Conservation (phyloP, 2,888 invertebrate species). For the Epinotia demarniana region DNA sequence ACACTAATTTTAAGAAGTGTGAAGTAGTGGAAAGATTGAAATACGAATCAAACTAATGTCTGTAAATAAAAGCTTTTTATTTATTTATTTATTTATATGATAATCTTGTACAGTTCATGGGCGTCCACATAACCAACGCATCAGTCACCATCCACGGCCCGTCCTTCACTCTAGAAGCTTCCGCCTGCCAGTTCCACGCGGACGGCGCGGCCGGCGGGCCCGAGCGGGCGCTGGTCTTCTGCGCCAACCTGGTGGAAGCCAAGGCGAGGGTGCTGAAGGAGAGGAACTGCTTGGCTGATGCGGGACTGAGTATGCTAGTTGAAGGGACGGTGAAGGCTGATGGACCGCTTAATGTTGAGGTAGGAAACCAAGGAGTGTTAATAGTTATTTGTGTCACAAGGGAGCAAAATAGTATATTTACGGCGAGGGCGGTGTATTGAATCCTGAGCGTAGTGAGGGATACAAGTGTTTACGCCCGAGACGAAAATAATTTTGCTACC, state of each 20-base stretch:
- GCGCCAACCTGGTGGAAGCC: conserved; percentile 88
- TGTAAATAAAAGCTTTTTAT: no score
- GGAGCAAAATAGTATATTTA: no score
- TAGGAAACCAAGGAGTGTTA: no score
- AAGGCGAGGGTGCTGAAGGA: conserved; percentile 68
- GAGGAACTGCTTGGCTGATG: conserved; percentile 88
- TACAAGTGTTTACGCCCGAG: no score
- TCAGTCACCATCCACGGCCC: conserved; percentile 79
- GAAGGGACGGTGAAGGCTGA: conserved; percentile 92
- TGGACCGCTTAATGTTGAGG: conserved; percentile 91
- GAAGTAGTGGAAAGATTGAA: no score
- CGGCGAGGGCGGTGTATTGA: no score
- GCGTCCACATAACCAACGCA: conserved; percentile 91
- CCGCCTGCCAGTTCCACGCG: conserved; percentile 88
- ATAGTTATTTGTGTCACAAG: no score
- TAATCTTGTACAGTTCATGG: conserved; percentile 88
- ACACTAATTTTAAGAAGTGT: no score
- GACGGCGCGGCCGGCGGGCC: conserved; percentile 90
- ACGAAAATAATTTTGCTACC: no score
- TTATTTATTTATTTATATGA: no score
- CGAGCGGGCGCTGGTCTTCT: conserved; percentile 87
- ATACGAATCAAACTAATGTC: no score
- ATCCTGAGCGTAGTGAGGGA: no score
- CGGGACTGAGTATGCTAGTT: conserved; percentile 89
- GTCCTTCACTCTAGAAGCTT: conserved; percentile 89